Evolutionary conservation across 2,888 invertebrate genomes (phyloP).

Genomic region (Diadegma fenestrale): DNA sequence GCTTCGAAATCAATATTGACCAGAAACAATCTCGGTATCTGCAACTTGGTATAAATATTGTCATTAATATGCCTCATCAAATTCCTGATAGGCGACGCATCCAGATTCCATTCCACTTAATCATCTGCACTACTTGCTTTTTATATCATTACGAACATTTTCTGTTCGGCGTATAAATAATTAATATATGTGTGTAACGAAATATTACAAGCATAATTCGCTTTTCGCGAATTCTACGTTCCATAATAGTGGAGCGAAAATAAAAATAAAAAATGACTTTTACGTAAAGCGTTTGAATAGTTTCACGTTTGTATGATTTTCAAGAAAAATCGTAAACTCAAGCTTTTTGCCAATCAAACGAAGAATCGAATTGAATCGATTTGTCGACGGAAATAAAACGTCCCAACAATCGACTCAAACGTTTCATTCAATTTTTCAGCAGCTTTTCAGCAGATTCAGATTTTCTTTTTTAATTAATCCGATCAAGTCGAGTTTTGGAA

Average conservation of each 20-base stretch:
- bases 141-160: neutral
- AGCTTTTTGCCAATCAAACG: neutral
- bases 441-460: neutral
- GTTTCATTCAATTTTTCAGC: neutral
- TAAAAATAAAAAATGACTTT: neutral
- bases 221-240: neutral
- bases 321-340: neutral
- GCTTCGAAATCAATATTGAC: slow-evolving; percentile 8
- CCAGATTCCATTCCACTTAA: slow-evolving; percentile 27
- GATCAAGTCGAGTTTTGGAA: neutral
- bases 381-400: neutral
- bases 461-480: neutral
- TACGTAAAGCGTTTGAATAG: neutral
- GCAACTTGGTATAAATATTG: slow-evolving; percentile 72
- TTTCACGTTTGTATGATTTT: neutral
- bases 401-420: neutral
- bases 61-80: slow-evolving; percentile 69
- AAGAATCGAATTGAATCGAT: neutral
- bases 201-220: neutral
- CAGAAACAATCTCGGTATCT: slow-evolving; percentile 56
- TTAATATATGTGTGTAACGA: neutral
- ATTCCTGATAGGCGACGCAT: slow-evolving; percentile 44
- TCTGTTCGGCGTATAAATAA: neutral
- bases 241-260: neutral
- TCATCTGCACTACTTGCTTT: neutral